phyloP scores from a whole-genome alignment of 2,113 vertebrate species.

The Aramus guarauna region DNA sequence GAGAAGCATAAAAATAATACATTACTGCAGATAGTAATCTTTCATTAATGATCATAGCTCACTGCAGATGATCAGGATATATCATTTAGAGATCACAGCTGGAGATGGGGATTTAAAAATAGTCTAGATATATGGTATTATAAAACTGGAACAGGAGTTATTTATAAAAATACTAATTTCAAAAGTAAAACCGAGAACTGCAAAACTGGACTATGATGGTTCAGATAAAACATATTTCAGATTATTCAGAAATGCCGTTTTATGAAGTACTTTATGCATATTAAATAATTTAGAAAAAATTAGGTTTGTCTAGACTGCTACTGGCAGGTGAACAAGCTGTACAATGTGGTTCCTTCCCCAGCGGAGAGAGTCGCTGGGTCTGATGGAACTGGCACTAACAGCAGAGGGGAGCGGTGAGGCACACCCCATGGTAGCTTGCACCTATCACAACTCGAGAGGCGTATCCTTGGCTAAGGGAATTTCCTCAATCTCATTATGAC shows the following conservation, averaged over 20 bases:
- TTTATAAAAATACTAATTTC: background rate
- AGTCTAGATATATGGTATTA: background rate
- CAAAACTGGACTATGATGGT: background rate
- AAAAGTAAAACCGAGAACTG: background rate
- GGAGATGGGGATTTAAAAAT: background rate
- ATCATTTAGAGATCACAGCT: background rate
- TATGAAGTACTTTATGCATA: background rate
- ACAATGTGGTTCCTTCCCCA: background rate
- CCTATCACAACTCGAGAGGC: rapidly evolving
- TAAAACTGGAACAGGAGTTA: background rate
- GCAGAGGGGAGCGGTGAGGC: background rate
- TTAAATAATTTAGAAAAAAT: background rate
- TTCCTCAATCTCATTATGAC: background rate
- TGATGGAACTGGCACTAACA: background rate
- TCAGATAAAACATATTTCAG: background rate
- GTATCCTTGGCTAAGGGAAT: background rate
- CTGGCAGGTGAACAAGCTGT: background rate
- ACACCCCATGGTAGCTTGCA: rapidly evolving
- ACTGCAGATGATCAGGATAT: background rate
- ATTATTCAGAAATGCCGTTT: background rate
- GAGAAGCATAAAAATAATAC: background rate
- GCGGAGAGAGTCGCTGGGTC: rapidly evolving
- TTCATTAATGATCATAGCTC: background rate
- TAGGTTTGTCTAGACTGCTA: background rate
- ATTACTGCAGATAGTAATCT: background rate